Evolutionary conservation across 1,140 invertebrate species (phyloP).

Genomic region (Platyscapa corneri): DNA sequence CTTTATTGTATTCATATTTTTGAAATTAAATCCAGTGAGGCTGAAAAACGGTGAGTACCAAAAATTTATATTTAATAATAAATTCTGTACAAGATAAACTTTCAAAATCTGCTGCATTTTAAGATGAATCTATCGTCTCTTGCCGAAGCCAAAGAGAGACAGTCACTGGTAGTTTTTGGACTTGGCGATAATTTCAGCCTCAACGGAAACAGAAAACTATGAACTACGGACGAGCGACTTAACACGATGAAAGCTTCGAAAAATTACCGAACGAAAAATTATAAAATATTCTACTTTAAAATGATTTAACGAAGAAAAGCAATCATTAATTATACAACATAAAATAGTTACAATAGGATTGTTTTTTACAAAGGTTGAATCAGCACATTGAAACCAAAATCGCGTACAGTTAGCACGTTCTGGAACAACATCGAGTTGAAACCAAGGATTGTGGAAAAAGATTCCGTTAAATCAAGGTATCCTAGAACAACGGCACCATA

Average conservation of each 20-base stretch:
- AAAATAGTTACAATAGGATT: conserved; percentile 68
- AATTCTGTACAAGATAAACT: neutral
- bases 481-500: no score
- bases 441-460: no score
- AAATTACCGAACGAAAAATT: neutral
- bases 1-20: conserved; percentile 36
- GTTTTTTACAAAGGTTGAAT: no score
- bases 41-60: neutral
- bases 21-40: conserved; percentile 22
- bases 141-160: neutral
- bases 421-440: no score
- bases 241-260: neutral
- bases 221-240: conserved; percentile 32
- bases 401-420: no score
- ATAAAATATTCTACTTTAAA: conserved; percentile 18
- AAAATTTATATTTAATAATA: conserved; percentile 9
- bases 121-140: neutral
- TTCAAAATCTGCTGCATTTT: conserved; percentile 1
- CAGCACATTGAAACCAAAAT: no score
- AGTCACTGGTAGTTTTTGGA: neutral
- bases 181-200: neutral
- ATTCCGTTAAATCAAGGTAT: no score
- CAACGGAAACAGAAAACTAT: neutral
- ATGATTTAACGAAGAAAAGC: conserved; percentile 14
- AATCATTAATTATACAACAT: conserved; percentile 62